Base-by-base conservation (phyloP, 2,888 invertebrate genomes). In the Pherbina coryleti region DNA sequence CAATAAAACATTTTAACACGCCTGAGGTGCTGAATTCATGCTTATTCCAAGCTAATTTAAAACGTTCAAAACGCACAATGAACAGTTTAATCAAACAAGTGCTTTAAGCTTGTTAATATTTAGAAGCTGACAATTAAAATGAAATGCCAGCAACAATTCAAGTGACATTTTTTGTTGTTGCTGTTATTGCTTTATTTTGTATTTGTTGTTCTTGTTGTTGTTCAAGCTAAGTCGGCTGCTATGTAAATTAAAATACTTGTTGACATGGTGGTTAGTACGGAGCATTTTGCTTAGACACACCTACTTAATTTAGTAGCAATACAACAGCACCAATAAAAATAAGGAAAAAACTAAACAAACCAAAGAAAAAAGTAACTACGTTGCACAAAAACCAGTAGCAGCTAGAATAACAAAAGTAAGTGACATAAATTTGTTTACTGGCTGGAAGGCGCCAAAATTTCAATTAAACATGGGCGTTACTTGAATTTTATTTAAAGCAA, bases 391-490 rank as follows among this genome's bases (percentile, higher is more conserved):
- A 69, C 49, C 22, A 69, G 51, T 17, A 51, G 25, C 76, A 76
- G 70, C 69, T 57, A 44, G 31, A 49, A 53, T 31, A 31, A 28
- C 25, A 17, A 51, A 7, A 51, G 25, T 17, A 51, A 69, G 51
- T 51, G 69, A 49, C 69, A 69, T 51, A 69, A 69, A 28, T n/a
- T 51, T 49, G 22, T 69, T 25, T 17, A 69, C 11, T 22, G 51
- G n/a, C n/a, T 25, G 49, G 22, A 69, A 69, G 69, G 69, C 69
- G 69, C 69, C 69, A 69, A 69, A 69, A 69, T 69, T 69, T 69
- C 19, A 69, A 69, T 69, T 51, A 28, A 69, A 51, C 51, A 51
- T 69, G 51, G 51, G 51, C 69, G 19, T 49, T 22, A 28, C 51
- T n/a, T 22, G 22, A 31, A 22, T 19, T 7, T 67, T 34, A 67